These are phyloP conservation scores for Mustela lutreola DNA, from an alignment of 2,113 vertebrate species.

Conservation along the genomic window DNA sequence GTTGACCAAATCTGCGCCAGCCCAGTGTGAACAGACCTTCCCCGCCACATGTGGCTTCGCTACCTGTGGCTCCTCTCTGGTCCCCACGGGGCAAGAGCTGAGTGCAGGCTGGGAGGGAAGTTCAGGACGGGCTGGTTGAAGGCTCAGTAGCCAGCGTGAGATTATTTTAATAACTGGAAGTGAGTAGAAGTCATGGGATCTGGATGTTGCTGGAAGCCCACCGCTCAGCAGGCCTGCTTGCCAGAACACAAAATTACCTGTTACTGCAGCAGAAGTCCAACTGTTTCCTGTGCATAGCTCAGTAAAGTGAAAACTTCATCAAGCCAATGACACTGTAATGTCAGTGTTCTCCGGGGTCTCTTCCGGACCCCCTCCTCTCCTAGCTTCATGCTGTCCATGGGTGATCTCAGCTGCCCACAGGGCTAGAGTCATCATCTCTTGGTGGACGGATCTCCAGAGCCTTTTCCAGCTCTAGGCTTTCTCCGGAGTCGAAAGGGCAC, in stretches of 20 bases:
- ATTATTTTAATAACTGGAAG: background rate
- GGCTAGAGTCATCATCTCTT: background rate
- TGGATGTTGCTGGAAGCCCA: background rate
- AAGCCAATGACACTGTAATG: background rate
- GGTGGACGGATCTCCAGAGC: too few species aligned
- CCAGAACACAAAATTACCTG: background rate
- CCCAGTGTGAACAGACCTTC: background rate
- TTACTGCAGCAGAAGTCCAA: too few species aligned
- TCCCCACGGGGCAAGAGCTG: background rate
- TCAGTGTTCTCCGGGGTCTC: background rate
- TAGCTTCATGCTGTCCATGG: too few species aligned
- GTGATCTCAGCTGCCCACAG: too few species aligned
- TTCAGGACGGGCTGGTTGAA: background rate
- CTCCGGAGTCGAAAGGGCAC: background rate
- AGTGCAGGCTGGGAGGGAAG: background rate
- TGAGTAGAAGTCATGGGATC: background rate
- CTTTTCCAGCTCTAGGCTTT: background rate
- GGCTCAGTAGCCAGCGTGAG: background rate
- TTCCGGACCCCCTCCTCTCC: background rate
- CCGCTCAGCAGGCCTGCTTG: background rate
- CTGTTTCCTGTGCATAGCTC: background rate
- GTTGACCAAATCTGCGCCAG: fast-evolving
- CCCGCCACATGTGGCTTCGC: fast-evolving
- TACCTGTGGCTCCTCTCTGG: fast-evolving
- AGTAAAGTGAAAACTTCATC: background rate